phyloP scores from a whole-genome alignment of 2,888 invertebrate species.

The Chelonus formosanus region DNA sequence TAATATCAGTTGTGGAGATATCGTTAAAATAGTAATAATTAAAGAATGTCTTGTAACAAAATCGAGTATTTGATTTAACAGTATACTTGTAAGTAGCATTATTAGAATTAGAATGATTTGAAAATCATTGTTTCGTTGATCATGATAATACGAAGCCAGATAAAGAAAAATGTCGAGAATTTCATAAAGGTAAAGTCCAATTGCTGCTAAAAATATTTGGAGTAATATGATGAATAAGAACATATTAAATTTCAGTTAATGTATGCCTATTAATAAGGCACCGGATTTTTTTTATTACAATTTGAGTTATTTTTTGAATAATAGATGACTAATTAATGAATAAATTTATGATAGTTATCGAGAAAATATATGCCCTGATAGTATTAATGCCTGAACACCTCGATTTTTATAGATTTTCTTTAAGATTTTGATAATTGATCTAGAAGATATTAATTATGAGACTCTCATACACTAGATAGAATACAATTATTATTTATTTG shows the following conservation, averaged over 20 bases:
- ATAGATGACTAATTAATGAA: conserved; percentile 78
- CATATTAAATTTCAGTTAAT: too few relatives aligned
- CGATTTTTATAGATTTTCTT: conserved; percentile 60
- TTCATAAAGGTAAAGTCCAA: conserved; percentile 75
- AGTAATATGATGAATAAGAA: conserved; percentile 85
- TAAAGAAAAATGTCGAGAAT: conserved; percentile 78
- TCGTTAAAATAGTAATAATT: conserved; percentile 81
- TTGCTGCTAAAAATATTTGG: conserved; percentile 80
- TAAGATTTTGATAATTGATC: conserved; percentile 75
- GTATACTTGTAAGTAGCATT: conserved; percentile 79
- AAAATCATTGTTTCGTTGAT: conserved; percentile 50
- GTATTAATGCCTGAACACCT: conserved; percentile 75
- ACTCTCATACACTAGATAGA: conserved; percentile 84
- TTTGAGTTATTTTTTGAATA: conserved; percentile 82
- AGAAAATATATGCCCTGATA: conserved; percentile 83
- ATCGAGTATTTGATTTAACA: conserved; percentile 85
- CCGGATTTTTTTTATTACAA: conserved; percentile 85
- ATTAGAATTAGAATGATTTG: conserved; percentile 62
- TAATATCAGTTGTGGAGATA: conserved; percentile 77
- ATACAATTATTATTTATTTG: too few relatives aligned
- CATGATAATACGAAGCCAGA: conserved; percentile 56
- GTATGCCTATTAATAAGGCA: conserved; percentile 83
- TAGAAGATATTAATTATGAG: conserved; percentile 85
- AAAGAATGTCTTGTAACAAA: conserved; percentile 90
- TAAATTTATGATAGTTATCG: conserved; percentile 90